Percentiles rank a stretch among this genome's conserved stretches.
Conservation (phyloP, 2,797 vertebrate species). For the Amblyraja radiata region DNA sequence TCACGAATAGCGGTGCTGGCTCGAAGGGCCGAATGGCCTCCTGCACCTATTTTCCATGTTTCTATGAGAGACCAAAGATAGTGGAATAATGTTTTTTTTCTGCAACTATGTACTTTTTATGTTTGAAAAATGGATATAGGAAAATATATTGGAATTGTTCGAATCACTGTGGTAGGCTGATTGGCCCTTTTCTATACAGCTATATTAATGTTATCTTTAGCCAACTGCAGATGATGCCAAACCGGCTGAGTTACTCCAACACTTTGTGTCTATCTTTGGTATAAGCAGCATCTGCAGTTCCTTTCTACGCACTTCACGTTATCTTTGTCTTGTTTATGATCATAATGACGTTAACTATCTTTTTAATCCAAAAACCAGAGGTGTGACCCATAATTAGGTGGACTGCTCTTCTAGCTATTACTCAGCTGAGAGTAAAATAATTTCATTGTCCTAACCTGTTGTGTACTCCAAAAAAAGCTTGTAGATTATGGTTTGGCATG, state of each 20-base stretch:
- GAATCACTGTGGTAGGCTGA: too few species aligned
- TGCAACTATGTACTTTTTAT: background rate
- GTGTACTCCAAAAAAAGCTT: background rate
- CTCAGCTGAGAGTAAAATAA: background rate
- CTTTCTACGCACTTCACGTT: too few species aligned
- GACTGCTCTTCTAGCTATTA: background rate
- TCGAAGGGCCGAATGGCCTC: too few species aligned
- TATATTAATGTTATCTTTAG: background rate
- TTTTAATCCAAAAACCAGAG: background rate
- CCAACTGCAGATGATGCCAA: too few species aligned
- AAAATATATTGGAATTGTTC: background rate
- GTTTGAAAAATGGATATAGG: background rate
- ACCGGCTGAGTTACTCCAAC: too few species aligned
- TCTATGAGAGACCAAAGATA: too few species aligned
- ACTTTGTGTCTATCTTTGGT: too few species aligned
- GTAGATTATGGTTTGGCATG: too few species aligned
- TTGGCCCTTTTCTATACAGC: background rate
- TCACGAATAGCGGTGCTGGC: too few species aligned
- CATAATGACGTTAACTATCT: background rate
- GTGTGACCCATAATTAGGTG: background rate
- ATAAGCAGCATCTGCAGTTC: too few species aligned
- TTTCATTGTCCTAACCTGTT: background rate
- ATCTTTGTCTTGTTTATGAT: background rate
- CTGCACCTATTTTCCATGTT: too few species aligned
- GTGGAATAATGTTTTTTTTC: background rate